Base-by-base conservation (phyloP, 2,113 vertebrate genomes). In the Misgurnus mizolepis region DNA sequence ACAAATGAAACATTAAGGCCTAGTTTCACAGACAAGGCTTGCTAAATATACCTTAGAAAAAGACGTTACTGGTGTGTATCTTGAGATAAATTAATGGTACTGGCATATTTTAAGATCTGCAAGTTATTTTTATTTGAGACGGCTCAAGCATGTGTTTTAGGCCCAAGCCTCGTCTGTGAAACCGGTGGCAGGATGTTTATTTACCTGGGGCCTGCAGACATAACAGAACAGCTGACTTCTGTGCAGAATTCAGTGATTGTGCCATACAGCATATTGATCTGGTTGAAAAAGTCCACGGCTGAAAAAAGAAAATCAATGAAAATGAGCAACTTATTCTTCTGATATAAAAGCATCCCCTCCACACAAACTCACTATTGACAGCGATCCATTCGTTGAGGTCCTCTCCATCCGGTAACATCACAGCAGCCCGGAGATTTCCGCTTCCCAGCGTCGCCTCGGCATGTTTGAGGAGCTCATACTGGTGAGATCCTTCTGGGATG, bases 261-360 rank as follows among this genome's bases (percentile, higher is more conserved):
- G 77, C 97, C 97, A 0, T 98, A 98, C 4, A 99, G 83, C 97
- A 98, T 99, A 88, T 99, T 98, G 88, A 99, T 99, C 85, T 98
- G 97, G 89, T 99, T 99, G 91, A 98, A 98, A 89, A 99, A 98
- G 90, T 99, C 97, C 90, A 99, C 97, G 3, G 95, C 97, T 98
- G 84, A 40, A 78, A 72, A 72, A 10, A 49, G 53, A 12, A 58
- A 58, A 58, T n/a, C 2, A 6, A 58, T 18, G 7, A 58, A 5
- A n/a, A 58, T 58, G n/a, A 58, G 55, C 17, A 56, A 6, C n/a
- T 0, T 58, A n/a, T 58, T 58, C 55, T n/a, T 8, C 55, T 18
- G 50, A 53, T 17, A 6, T 7, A n/a, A 7, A 58, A n/a, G 17
- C 6, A 58, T n/a, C 11, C 55, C 45, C 14, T 40, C 4, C 18